phyloP scores from a whole-genome alignment of 2,888 invertebrate species.

The Alcis repandata region DNA sequence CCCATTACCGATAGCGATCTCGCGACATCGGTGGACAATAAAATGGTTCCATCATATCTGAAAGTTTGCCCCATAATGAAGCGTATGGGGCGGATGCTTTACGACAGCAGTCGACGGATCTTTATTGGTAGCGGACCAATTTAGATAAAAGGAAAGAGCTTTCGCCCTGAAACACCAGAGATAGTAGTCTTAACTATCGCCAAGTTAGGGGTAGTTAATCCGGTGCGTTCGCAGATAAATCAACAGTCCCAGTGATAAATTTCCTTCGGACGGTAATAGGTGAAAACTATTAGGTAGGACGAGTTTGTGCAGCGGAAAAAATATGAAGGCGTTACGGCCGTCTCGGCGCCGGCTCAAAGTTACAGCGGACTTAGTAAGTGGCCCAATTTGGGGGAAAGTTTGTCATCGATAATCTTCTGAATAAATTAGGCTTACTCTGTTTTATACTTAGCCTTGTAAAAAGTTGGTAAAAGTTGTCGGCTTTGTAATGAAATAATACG shows the following conservation, averaged over 20 bases:
- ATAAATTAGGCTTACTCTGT: conserved; percentile 47
- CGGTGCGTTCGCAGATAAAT: conserved; percentile 81
- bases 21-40: conserved; percentile 86
- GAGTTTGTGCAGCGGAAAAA: conserved; percentile 67
- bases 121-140: conserved; percentile 86
- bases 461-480: conserved; percentile 36
- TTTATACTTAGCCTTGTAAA: conserved; percentile 39
- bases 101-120: conserved; percentile 85
- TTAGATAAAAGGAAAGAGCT: conserved; percentile 87
- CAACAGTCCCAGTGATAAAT: conserved; percentile 85
- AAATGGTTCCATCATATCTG: conserved; percentile 86
- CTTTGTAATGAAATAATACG: conserved; percentile 34
- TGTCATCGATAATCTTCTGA: conserved; percentile 48
- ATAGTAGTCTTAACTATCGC: conserved; percentile 86
- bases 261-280: conserved; percentile 81
- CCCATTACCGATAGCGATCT: conserved; percentile 85
- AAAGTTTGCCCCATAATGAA: conserved; percentile 86
- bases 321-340: conserved; percentile 62
- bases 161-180: conserved; percentile 84
- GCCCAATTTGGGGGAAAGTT: conserved; percentile 46
- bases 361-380: conserved; percentile 45
- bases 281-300: conserved; percentile 84
- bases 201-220: conserved; percentile 87
- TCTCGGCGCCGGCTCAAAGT: conserved; percentile 41
- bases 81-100: conserved; percentile 86